A percentile compares a stretch with the other conserved stretches of the same genome.
phyloP scores from a whole-genome alignment of 2,113 vertebrate genomes.

The Semnornis frantzii region DNA sequence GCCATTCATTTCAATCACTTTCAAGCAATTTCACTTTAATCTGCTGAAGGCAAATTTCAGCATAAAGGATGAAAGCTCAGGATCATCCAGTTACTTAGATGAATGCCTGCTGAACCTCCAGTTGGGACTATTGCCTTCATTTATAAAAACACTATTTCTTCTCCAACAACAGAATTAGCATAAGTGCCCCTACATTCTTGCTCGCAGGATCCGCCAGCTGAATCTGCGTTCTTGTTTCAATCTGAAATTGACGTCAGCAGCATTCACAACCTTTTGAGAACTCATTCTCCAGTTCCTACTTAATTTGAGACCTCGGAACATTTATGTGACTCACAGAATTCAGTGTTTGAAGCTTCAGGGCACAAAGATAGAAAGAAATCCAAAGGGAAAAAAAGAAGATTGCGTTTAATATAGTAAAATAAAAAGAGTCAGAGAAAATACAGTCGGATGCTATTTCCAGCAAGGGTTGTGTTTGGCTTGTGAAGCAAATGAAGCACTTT shows the following conservation, averaged over 20 bases:
- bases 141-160: slow-evolving; percentile 66
- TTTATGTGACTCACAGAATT: slow-evolving; percentile 71
- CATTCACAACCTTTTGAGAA: slow-evolving; percentile 69
- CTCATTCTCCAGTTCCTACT: slow-evolving; percentile 63
- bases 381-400: slow-evolving; percentile 30
- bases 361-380: slow-evolving; percentile 22
- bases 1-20: slow-evolving; percentile 52
- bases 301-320: slow-evolving; percentile 70
- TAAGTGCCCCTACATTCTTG: slow-evolving; percentile 48
- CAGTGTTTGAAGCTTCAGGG: slow-evolving; percentile 44
- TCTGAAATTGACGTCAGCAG: slow-evolving; percentile 69
- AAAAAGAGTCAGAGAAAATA: slow-evolving; percentile 51
- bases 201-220: slow-evolving; percentile 39
- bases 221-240: slow-evolving; percentile 61
- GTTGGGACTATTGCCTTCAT: slow-evolving; percentile 45
- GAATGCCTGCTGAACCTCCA: slow-evolving; percentile 49
- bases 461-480: background rate
- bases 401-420: slow-evolving; percentile 61
- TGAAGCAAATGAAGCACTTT: background rate
- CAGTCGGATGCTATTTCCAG: slow-evolving; percentile 23
- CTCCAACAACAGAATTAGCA: slow-evolving; percentile 59
- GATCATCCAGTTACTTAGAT: slow-evolving; percentile 54
- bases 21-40: background rate
- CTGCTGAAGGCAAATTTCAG: slow-evolving; percentile 39
- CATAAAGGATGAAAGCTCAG: slow-evolving; percentile 26